Evolutionary conservation across 2,888 invertebrate genomes (phyloP).

Genomic region (Ormia ochracea): DNA sequence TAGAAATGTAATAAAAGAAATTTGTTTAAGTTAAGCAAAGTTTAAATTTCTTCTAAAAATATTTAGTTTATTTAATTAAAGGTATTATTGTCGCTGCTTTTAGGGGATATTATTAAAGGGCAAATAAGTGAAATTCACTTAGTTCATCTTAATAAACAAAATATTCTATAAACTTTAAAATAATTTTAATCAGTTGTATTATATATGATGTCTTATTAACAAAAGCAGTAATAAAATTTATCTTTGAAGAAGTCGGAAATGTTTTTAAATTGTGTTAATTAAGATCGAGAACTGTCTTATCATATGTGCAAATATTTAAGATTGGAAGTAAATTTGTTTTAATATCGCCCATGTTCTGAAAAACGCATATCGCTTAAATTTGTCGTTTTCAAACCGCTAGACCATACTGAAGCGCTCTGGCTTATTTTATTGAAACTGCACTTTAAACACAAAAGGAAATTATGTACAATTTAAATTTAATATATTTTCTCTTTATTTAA

Average conservation of each 20-base stretch:
- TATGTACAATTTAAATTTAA: too few species aligned
- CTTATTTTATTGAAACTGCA: too few species aligned
- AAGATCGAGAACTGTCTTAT: not conserved
- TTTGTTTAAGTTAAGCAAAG: conserved; percentile 34
- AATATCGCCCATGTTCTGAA: too few species aligned
- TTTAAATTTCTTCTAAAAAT: conserved; percentile 20
- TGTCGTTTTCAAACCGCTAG: too few species aligned
- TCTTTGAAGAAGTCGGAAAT: conserved; percentile 24
- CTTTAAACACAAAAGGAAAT: too few species aligned
- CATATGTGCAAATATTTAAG: too few species aligned
- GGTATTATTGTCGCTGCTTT: conserved; percentile 55
- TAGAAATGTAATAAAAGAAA: not conserved
- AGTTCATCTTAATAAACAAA: not conserved
- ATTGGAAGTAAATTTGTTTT: too few species aligned
- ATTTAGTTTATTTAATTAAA: conserved; percentile 44
- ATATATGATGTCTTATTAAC: conserved; percentile 45
- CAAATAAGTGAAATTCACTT: conserved; percentile 55
- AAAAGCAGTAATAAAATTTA: conserved; percentile 42
- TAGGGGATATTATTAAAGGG: conserved; percentile 32
- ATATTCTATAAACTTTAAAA: not conserved
- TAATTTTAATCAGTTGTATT: conserved; percentile 40
- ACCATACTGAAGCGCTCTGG: too few species aligned
- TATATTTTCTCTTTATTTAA: too few species aligned
- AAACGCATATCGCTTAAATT: too few species aligned
- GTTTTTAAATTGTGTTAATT: not conserved